Conservation (phyloP, 2,888 invertebrate genomes). For the Papilio elwesi region DNA sequence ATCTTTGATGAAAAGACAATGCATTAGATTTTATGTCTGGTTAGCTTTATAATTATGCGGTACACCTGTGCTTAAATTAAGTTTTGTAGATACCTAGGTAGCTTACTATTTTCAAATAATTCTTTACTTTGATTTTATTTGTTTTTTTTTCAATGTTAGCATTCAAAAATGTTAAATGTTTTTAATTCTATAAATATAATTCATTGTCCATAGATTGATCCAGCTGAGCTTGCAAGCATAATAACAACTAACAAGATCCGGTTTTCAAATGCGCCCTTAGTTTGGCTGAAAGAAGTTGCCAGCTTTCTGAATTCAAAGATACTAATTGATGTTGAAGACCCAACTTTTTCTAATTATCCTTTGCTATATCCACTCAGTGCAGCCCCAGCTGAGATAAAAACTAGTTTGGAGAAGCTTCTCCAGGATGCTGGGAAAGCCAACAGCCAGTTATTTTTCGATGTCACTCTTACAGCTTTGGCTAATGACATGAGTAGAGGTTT, state of each 20-base stretch:
- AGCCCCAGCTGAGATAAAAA: constrained; percentile 75
- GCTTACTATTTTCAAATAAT: too few relatives aligned
- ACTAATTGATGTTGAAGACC: constrained; percentile 86
- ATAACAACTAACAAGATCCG: constrained; percentile 84
- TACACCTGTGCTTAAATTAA: too few relatives aligned
- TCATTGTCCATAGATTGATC: constrained; percentile 82
- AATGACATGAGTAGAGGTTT: constrained; percentile 89
- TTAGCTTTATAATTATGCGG: too few relatives aligned
- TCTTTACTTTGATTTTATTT: too few relatives aligned
- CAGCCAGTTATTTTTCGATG: constrained; percentile 88
- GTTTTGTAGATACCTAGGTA: too few relatives aligned
- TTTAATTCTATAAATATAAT: neutral
- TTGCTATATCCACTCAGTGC: constrained; percentile 83
- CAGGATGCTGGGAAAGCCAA: constrained; percentile 86
- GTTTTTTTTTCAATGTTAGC: too few relatives aligned
- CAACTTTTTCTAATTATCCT: constrained; percentile 83
- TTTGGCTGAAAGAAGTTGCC: constrained; percentile 88
- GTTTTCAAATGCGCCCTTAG: constrained; percentile 88
- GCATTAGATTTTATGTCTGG: too few relatives aligned
- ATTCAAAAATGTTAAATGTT: too few relatives aligned
- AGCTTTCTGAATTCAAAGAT: constrained; percentile 86
- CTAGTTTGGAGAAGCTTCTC: constrained; percentile 76
- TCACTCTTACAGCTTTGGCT: constrained; percentile 87
- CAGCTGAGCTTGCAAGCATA: constrained; percentile 79
- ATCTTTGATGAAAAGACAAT: neutral